These are phyloP conservation scores for Lordiphosa andalusiaca DNA, from an alignment of 2,888 invertebrate genomes.

Conservation along the genomic window DNA sequence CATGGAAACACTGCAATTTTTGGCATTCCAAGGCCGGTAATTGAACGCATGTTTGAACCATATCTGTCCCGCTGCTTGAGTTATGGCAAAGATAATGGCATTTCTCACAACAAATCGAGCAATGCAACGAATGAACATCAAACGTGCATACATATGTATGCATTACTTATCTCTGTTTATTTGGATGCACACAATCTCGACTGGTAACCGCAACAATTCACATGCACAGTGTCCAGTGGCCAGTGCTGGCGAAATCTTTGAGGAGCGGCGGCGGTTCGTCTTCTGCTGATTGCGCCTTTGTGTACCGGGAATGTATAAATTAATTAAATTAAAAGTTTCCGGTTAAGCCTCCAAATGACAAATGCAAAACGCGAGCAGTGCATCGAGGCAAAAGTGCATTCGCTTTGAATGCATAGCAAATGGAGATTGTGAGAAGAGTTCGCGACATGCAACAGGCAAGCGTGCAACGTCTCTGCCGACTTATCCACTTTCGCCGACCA, in stretches of 20 bases:
- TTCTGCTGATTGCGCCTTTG: constrained; percentile 76
- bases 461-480: background rate
- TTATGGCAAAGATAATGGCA: constrained; percentile 46
- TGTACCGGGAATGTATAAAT: constrained; percentile 68
- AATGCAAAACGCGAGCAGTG: constrained; percentile 12
- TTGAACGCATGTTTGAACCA: constrained; percentile 14
- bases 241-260: constrained; percentile 11
- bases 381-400: constrained; percentile 33
- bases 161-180: constrained; percentile 27
- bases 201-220: constrained; percentile 45
- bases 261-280: constrained; percentile 6
- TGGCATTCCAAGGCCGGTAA: no score
- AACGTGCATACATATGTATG: constrained; percentile 22
- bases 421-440: constrained; percentile 7
- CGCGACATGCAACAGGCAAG: constrained; percentile 8
- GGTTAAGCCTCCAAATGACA: constrained; percentile 73
- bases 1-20: no score
- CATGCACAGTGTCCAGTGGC: constrained; percentile 18
- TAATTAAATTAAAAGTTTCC: constrained; percentile 80
- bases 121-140: constrained; percentile 30
- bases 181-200: constrained; percentile 5
- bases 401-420: constrained; percentile 9
- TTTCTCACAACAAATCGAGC: constrained; percentile 44
- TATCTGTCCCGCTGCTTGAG: constrained; percentile 35
- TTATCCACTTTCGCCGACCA: no score